Evolutionary conservation across 2,113 vertebrate species (phyloP), one percentile per base, ranked within the genome.

Genomic region (Nycticorax nycticorax): DNA sequence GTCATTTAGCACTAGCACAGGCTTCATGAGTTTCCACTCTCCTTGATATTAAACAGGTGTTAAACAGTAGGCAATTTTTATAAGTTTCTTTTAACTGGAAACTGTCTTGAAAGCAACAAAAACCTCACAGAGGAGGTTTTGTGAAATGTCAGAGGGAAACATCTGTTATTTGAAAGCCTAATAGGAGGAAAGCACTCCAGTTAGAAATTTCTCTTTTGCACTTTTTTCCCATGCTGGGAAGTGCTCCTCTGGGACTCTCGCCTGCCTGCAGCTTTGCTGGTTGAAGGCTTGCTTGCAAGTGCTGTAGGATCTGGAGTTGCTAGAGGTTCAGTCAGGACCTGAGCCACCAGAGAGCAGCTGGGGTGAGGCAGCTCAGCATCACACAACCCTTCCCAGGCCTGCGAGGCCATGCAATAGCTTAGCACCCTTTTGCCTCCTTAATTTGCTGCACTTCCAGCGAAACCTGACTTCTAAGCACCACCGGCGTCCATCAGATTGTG

Each of bases 41-140:
- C 52, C 87, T 80, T 93, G 96, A 95, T 93, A 75, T 22, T 96
- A 84, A 96, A 48, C 93, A 97, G 93, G 96, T 95, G 90, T 84
- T 82, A 73, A 96, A 92, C 82, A 87, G 93, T 93, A 95, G 93
- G 64, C 37, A 79, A 62, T 72, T 96, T 96, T 95, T 92, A 39
- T 81, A 93, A 45, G 85, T 90, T 90, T 76, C 33, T 72, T 77
- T 92, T 77, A 78, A n/a, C 79, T 84, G 93, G 89, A 64, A 95
- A 86, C 72, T 88, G 55, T 94, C 93, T 91, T 71, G 89, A 97
- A 96, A 95, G 92, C 52, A 93, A 69, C 72, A 79, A 85, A 94
- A 93, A 78, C 60, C 78, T 92, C 80, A 85, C 88, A 86, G 85
- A 88, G 60, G 53, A 71, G 60, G 52, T 87, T 96, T 96, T 93